Base-by-base conservation (phyloP, 2,888 invertebrate species). In the Chaetoderma sp. region DNA sequence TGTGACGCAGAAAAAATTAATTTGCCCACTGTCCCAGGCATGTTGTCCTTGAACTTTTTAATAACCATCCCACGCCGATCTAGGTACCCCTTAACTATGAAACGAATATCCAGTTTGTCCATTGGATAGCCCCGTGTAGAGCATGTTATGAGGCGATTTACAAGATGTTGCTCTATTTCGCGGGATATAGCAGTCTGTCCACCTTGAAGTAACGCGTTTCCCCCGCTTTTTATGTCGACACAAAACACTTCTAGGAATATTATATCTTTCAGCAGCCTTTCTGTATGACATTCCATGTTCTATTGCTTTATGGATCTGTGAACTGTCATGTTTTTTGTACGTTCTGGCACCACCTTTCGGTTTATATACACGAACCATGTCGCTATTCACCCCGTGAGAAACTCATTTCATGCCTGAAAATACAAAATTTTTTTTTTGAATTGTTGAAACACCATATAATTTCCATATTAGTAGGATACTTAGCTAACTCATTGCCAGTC, bases 51-150 rank as follows among this genome's bases (percentile, higher is more conserved):
- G 63, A 76, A 79, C 61, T 59, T 65, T 10, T 25, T 33, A 47
- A 73, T 67, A 4, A 25, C 62, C 42, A 68, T 45, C 16, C 76
- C 76, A 21, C 36, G 23, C 16, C 67, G 52, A 47, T 78, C 73
- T 23, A 78, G 60, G 70, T 76, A 78, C n/a, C 44, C 58, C 60
- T 78, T 78, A 4, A 71, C 71, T 28, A 77, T 61, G 60, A 72
- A 60, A 63, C 71, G 27, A 1, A 80, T 27, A 42, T 78, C 39
- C 6, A 45, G 21, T n/a, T n/a, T n/a, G 18, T 45, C 47, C 21
- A 45, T 18, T 6, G 47, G 18, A 18, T 18, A 45, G 10, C 47
- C 47, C 47, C 47, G 21, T 6, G 16, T 45, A 10, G 47, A n/a
- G 21, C 47, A 45, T 8, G 47, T 45, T 8, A 23, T 45, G 6